These are phyloP conservation scores for Hipposideros larvatus DNA, from an alignment of 2,797 vertebrate genomes.

Conservation along the genomic window DNA sequence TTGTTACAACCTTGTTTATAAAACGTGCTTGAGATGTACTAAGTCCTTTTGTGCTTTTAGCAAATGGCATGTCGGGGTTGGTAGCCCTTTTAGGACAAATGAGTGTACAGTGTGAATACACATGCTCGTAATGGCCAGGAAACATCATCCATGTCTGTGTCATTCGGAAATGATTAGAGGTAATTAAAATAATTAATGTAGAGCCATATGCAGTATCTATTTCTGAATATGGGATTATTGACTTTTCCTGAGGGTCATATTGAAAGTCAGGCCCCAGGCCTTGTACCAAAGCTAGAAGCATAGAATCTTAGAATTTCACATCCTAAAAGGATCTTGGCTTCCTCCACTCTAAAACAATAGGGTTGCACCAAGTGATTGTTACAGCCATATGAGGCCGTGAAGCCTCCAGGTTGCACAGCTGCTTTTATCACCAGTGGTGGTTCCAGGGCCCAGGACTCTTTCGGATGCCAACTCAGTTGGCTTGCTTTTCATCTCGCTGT, in stretches of 20 bases:
- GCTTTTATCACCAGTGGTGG: not conserved
- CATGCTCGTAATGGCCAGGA: conserved; percentile 71
- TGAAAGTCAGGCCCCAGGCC: conserved; percentile 61
- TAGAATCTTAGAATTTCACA: conserved; percentile 29
- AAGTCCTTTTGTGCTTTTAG: not conserved
- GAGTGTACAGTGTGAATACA: conserved; percentile 41
- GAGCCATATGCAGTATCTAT: conserved; percentile 69
- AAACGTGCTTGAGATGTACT: not conserved
- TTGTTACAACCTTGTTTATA: conserved; percentile 28
- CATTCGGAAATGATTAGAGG: conserved; percentile 77
- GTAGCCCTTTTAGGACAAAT: conserved; percentile 43
- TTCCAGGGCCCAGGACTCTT: not conserved
- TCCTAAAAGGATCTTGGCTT: conserved; percentile 39
- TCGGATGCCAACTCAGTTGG: not conserved
- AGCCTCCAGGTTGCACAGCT: not conserved
- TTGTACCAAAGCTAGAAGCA: not conserved
- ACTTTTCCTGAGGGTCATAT: conserved; percentile 73
- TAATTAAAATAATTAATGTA: conserved; percentile 75
- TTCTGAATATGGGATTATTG: conserved; percentile 76
- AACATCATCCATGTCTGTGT: conserved; percentile 71
- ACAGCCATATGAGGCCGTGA: not conserved
- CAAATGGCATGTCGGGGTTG: not conserved
- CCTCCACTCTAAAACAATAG: not conserved
- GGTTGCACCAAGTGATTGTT: not conserved
- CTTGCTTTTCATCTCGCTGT: not conserved